A percentile compares a stretch with the other conserved stretches of the same genome.
These are phyloP conservation scores for Caenorhabditis japonica DNA, from an alignment of 2,888 invertebrate species.

Conservation along the genomic window DNA sequence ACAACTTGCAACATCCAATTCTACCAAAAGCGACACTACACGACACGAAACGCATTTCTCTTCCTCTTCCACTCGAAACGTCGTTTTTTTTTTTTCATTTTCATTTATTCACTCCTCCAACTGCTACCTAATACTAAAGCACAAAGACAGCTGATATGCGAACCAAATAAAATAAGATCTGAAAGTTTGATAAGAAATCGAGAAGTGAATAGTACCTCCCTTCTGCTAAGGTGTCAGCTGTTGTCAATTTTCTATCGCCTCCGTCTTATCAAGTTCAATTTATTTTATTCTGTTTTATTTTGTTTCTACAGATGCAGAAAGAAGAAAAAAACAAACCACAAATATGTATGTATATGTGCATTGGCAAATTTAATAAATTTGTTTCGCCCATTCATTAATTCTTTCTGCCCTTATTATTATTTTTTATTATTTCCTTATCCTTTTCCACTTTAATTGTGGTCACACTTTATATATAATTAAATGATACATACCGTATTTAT, in stretches of 20 bases:
- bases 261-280: constrained; percentile 31
- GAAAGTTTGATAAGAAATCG: constrained; percentile 19
- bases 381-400: too few species aligned
- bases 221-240: constrained; percentile 16
- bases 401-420: too few species aligned
- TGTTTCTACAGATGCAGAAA: too few species aligned
- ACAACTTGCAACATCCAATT: constrained; percentile 29
- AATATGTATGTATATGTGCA: too few species aligned
- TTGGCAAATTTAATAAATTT: too few species aligned
- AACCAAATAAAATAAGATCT: constrained; percentile 9
- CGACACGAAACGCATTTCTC: not conserved
- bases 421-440: too few species aligned
- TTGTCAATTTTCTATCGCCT: constrained; percentile 25
- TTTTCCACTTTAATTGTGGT: too few species aligned
- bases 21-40: too few species aligned
- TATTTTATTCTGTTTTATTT: constrained; percentile 25
- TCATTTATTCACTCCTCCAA: not conserved
- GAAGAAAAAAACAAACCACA: too few species aligned
- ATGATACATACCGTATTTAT: too few species aligned
- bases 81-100: not conserved
- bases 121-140: too few species aligned
- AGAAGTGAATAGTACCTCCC: constrained; percentile 14
- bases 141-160: constrained; percentile 3
- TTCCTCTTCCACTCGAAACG: constrained; percentile 3
- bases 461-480: too few species aligned